Conservation (phyloP, 2,113 vertebrate species). For the Coreoperca whiteheadi region DNA sequence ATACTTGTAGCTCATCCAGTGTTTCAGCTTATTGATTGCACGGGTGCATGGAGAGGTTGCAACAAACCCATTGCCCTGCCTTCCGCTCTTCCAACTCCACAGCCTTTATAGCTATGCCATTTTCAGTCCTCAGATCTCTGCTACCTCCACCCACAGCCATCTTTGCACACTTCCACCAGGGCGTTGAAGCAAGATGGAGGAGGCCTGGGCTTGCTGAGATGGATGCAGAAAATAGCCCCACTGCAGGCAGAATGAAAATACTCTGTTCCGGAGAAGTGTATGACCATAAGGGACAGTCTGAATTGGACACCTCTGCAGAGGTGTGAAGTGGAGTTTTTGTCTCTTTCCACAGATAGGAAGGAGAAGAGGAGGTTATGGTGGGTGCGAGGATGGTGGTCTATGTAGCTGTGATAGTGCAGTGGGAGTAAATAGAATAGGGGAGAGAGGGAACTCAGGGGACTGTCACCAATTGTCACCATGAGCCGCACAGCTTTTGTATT, state of each 20-base stretch:
- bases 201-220: slow-evolving; percentile 64
- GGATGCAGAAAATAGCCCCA: slow-evolving; percentile 69
- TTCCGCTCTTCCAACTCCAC: slow-evolving; percentile 13
- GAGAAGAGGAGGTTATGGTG: slow-evolving; percentile 55
- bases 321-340: slow-evolving; percentile 86
- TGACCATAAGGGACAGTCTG: slow-evolving; percentile 78
- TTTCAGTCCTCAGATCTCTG: slow-evolving; percentile 37
- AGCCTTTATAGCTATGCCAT: slow-evolving; percentile 38
- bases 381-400: slow-evolving; percentile 56
- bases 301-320: slow-evolving; percentile 85
- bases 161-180: slow-evolving; percentile 46
- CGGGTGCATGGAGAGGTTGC: slow-evolving; percentile 65
- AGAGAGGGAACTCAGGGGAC: slow-evolving; percentile 70
- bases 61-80: slow-evolving; percentile 39
- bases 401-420: slow-evolving; percentile 60
- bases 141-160: slow-evolving; percentile 39
- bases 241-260: slow-evolving; percentile 72
- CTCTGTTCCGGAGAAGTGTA: slow-evolving; percentile 61
- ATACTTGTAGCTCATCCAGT: slow-evolving; percentile 73
- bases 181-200: slow-evolving; percentile 34
- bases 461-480: slow-evolving; percentile 83
- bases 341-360: slow-evolving; percentile 65
- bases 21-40: slow-evolving; percentile 67
- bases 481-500: slow-evolving; percentile 73
- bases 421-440: slow-evolving; percentile 72